Base-by-base conservation (phyloP, 53 echinoderm and acorn worm species). In the Arbacia lixula region DNA sequence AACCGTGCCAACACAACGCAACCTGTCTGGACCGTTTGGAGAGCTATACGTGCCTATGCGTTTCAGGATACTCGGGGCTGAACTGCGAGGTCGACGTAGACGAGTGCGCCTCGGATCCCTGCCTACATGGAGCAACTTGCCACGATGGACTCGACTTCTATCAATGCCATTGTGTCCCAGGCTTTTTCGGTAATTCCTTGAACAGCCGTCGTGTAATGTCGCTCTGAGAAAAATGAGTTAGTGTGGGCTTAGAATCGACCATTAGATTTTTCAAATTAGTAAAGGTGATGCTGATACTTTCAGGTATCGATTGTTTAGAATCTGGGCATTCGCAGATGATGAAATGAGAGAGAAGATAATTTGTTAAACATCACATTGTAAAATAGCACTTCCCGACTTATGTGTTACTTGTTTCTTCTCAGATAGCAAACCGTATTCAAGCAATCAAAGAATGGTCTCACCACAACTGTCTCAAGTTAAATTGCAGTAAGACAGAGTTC, bases 41-140 rank as follows among this genome's bases (percentile, higher is more conserved):
- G 21, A 84, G 76, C 3, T 93, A 86, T 85, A 42, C 72, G 5
- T 93, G 93, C 63, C 32, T 57, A 30, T 93, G 93, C 53, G 36
- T 62, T 25, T 63, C 68, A 43, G 93, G 93, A n/a, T 93, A 83
- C 43, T 60, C 64, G 9, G 93, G 93, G 31, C 28, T 30, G 14
- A 82, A 75, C 71, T 93, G 93, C 38, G 86, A 91, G 36, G 71
- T 62, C 3, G 60, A 93, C 22, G 34, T 88, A 5, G 91, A 93
- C 53, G 90, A 93, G 46, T 93, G 93, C 4, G 66, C 24, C 19
- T 76, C 50, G 5, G 56, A 80, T 38, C 83, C 69, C 5, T 92
- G 92, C 32, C 22, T 26, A 12, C 73, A 92, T 76, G 89, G 69
- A 24, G 89, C 85, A 32, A 92, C 84, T 12, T 92, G 92, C 63